Evolutionary conservation across 2,888 invertebrate genomes (phyloP).

Genomic region (Euproctis similis): DNA sequence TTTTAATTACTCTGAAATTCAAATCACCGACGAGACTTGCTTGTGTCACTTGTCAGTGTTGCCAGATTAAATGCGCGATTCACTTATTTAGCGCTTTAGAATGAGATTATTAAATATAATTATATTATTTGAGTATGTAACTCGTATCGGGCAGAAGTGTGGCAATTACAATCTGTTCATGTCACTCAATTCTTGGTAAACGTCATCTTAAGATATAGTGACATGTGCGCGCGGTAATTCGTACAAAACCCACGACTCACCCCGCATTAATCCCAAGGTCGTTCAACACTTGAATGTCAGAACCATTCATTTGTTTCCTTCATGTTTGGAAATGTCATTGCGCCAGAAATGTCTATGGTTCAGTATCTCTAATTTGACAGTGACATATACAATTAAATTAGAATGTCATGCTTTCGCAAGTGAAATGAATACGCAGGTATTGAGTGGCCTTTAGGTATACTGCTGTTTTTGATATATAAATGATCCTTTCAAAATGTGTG

Average conservation of each 20-base stretch:
- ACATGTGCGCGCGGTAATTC: constrained; percentile 40
- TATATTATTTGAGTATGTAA: constrained; percentile 8
- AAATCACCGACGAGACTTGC: too few species aligned
- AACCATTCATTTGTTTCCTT: constrained; percentile 69
- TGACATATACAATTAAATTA: constrained; percentile 70
- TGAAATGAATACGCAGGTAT: constrained; percentile 52
- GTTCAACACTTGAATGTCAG: constrained; percentile 66
- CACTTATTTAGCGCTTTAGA: too few species aligned
- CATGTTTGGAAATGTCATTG: constrained; percentile 71
- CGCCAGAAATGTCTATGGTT: constrained; percentile 64
- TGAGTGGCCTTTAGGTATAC: constrained; percentile 40
- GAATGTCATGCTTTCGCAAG: constrained; percentile 51
- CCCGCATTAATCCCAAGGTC: constrained; percentile 56
- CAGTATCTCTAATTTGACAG: constrained; percentile 69
- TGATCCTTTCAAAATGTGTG: constrained; percentile 23
- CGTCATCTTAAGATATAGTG: constrained; percentile 32
- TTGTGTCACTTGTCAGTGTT: too few species aligned
- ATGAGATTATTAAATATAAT: too few species aligned
- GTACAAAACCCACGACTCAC: constrained; percentile 48
- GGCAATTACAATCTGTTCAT: constrained; percentile 35
- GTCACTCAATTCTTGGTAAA: constrained; percentile 38
- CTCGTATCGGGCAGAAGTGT: constrained; percentile 10
- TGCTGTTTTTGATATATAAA: constrained; percentile 30
- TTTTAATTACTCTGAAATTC: too few species aligned
- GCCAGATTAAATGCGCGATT: too few species aligned